Conservation (phyloP, 92 coral and sea anemone species). For the Phenganax stokvisi region DNA sequence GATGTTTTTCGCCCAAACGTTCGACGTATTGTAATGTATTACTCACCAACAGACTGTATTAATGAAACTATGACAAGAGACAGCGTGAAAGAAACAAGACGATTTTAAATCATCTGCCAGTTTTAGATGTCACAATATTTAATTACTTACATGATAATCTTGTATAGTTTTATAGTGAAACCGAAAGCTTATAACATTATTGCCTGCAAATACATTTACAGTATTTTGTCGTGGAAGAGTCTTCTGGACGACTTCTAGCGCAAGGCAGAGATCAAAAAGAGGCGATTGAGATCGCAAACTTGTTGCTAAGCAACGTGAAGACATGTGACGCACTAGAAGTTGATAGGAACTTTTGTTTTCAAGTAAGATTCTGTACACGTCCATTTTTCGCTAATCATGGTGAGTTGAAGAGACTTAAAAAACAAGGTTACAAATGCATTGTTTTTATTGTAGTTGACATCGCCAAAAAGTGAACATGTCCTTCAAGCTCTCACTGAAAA, state of each 20-base stretch:
- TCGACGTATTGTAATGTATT: too few species aligned
- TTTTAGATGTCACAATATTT: too few species aligned
- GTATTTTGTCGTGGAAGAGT: slow-evolving; percentile 89
- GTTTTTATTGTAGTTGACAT: slow-evolving; percentile 53
- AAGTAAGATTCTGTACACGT: slow-evolving; percentile 36
- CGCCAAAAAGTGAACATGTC: slow-evolving; percentile 86
- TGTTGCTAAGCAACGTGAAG: slow-evolving; percentile 82
- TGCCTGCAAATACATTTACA: slow-evolving; percentile 13
- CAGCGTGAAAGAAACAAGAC: too few species aligned
- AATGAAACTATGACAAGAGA: too few species aligned
- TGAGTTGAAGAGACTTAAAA: too few species aligned
- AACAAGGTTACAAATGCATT: too few species aligned
- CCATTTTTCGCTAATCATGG: not conserved
- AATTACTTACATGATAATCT: too few species aligned
- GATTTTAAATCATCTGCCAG: too few species aligned
- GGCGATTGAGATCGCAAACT: slow-evolving; percentile 77
- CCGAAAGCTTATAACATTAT: too few species aligned
- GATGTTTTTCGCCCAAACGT: too few species aligned
- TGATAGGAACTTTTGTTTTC: slow-evolving; percentile 94
- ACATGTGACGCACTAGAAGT: slow-evolving; percentile 66
- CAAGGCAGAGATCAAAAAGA: slow-evolving; percentile 89
- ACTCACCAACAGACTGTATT: too few species aligned
- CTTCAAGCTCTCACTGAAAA: slow-evolving; percentile 89
- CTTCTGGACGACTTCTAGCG: slow-evolving; percentile 71
- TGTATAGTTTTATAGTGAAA: too few species aligned